phyloP scores from a whole-genome alignment of 2,113 vertebrate genomes.

The Rallus limicola region DNA sequence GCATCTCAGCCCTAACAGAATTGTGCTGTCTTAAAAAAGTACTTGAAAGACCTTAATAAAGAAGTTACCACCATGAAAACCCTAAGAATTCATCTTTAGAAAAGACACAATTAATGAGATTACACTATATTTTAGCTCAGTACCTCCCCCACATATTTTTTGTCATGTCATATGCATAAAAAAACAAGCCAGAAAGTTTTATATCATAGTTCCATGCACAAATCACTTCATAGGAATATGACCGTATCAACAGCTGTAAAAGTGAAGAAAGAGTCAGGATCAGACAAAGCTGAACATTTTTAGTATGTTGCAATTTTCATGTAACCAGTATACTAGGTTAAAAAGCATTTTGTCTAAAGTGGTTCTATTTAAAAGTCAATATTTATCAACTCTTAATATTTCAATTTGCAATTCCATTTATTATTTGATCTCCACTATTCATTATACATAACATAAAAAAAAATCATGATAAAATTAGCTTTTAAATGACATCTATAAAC shows the following conservation, averaged over 20 bases:
- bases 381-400: conserved; percentile 45
- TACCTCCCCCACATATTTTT: background rate
- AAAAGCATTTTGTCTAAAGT: conserved; percentile 22
- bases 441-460: conserved; percentile 14
- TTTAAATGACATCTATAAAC: background rate
- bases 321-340: background rate
- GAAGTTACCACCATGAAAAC: background rate
- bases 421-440: conserved; percentile 41
- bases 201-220: background rate
- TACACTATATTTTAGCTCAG: background rate
- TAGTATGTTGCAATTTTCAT: background rate
- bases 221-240: background rate
- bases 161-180: background rate
- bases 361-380: conserved; percentile 32
- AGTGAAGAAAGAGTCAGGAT: background rate
- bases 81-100: background rate
- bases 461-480: background rate
- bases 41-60: background rate
- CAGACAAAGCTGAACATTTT: background rate
- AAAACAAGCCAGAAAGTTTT: background rate
- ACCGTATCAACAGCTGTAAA: background rate
- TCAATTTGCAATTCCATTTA: conserved; percentile 38
- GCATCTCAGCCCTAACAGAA: background rate
- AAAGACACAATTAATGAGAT: background rate
- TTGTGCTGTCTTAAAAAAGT: background rate